phyloP scores from a whole-genome alignment of 2,113 vertebrate genomes.

The Mus spicilegus region DNA sequence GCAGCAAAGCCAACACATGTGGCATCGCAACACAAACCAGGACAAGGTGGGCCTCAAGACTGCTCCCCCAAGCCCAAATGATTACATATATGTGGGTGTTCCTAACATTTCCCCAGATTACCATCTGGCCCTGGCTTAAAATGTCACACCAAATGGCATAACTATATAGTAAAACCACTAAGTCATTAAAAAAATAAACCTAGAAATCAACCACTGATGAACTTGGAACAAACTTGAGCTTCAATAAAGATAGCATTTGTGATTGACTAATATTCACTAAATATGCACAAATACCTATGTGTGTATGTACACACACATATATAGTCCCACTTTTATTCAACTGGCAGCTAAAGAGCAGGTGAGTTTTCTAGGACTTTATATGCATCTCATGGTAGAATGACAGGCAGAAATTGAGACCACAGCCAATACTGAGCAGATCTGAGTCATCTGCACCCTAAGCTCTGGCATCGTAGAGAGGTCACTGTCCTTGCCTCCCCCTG shows the following conservation, averaged over 20 bases:
- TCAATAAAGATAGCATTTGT: background rate
- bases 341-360: background rate
- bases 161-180: background rate
- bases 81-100: background rate
- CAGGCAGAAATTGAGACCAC: background rate
- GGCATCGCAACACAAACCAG: background rate
- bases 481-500: no score
- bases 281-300: background rate
- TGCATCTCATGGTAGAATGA: background rate
- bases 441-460: background rate
- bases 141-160: background rate
- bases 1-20: background rate
- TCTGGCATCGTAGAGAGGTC: background rate
- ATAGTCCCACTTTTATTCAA: background rate
- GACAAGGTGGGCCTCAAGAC: background rate
- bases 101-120: background rate
- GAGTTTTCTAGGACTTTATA: background rate
- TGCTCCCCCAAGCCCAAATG: background rate
- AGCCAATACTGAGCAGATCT: background rate
- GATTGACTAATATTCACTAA: background rate
- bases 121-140: background rate
- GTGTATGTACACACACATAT: background rate
- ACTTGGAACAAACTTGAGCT: background rate
- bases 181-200: background rate
- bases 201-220: background rate